Evolutionary conservation across 1,140 invertebrate species (phyloP).

Genomic region (Pomacea maculata): DNA sequence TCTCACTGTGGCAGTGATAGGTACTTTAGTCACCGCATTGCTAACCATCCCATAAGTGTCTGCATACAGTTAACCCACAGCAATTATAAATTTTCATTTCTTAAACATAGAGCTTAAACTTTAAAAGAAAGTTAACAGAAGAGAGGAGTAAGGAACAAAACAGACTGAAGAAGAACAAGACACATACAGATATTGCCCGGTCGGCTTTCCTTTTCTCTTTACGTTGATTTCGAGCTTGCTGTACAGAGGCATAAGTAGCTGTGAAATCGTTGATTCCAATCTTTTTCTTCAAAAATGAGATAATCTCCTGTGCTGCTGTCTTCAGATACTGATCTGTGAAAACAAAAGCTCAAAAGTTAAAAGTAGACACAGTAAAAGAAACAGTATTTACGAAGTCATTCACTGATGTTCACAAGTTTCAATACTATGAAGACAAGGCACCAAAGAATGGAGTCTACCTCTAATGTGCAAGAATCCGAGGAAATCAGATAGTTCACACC

Average conservation of each 20-base stretch:
- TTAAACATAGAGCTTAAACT: constrained; percentile 11
- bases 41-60: too few relatives aligned
- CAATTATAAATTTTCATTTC: background rate
- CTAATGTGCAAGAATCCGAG: background rate
- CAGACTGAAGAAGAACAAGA: constrained; percentile 2
- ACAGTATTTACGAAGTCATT: background rate
- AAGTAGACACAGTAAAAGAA: background rate
- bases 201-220: constrained; percentile 75
- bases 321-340: constrained; percentile 47
- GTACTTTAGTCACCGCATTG: background rate
- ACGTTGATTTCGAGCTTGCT: constrained; percentile 70
- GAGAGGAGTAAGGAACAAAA: background rate
- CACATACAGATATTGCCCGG: constrained; percentile 65
- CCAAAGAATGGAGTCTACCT: background rate
- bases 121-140: background rate
- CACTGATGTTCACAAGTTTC: background rate
- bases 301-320: constrained; percentile 73
- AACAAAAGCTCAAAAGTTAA: background rate
- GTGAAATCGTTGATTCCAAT: constrained; percentile 75
- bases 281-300: constrained; percentile 73
- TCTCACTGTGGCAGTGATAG: background rate
- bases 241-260: constrained; percentile 70
- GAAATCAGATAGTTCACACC: background rate
- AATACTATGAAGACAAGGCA: background rate
- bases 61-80: background rate